Percentiles rank a stretch among this genome's conserved stretches.
Conservation (phyloP, 2,113 vertebrate species). For the Ancistrus triradiatus region DNA sequence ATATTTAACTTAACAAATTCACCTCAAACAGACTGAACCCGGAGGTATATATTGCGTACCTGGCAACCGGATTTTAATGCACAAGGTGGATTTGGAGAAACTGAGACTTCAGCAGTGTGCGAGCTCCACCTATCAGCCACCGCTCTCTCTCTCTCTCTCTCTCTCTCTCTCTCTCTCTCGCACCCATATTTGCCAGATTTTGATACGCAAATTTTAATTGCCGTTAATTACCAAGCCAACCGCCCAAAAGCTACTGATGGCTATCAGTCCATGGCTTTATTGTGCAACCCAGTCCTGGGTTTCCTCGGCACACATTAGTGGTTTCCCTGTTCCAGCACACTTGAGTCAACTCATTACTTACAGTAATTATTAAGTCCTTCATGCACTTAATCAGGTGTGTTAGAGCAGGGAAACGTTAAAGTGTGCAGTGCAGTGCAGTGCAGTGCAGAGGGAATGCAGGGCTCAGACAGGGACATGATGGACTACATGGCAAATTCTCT, state of each 20-base stretch:
- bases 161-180: neutral
- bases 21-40: no score
- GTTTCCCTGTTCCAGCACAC: neutral
- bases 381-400: neutral
- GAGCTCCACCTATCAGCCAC: slow-evolving; percentile 69
- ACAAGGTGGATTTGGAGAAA: slow-evolving; percentile 54
- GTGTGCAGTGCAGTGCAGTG: no score
- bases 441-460: no score
- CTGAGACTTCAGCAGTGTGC: slow-evolving; percentile 56
- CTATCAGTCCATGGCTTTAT: slow-evolving; percentile 3
- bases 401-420: neutral
- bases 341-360: slow-evolving; percentile 1
- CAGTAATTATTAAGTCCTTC: neutral
- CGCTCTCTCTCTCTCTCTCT: neutral
- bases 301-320: neutral
- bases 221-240: slow-evolving; percentile 2
- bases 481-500: neutral
- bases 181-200: neutral
- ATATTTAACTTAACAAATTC: no score
- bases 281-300: neutral
- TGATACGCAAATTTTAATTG: slow-evolving; percentile 16
- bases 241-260: slow-evolving; percentile 1
- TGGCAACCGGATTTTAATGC: slow-evolving; percentile 36
- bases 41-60: no score
- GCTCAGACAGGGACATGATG: no score